Percentiles rank a stretch among this genome's conserved stretches.
Evolutionary conservation across 2,797 vertebrate species (phyloP).

Genomic region (Myotis planiceps): DNA sequence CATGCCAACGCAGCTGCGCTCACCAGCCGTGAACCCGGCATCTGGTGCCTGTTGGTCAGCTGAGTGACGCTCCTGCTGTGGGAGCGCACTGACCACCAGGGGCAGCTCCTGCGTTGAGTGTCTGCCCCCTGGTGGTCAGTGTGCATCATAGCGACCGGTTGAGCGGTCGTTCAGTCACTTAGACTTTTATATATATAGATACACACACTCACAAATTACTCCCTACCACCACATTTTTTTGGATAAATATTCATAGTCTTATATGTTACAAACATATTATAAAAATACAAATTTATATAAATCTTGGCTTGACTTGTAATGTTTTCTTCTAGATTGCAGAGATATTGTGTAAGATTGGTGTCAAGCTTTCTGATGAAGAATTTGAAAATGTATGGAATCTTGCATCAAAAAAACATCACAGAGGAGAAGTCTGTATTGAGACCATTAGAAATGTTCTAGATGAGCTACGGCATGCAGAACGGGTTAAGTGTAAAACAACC

Average conservation of each 20-base stretch:
- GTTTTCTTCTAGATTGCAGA: conserved; percentile 87
- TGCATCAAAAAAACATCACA: conserved; percentile 87
- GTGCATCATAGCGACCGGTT: too few species aligned
- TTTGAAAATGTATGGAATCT: conserved; percentile 93
- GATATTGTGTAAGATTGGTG: conserved; percentile 90
- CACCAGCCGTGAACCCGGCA: too few species aligned
- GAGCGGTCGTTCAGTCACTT: too few species aligned
- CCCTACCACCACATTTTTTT: not conserved
- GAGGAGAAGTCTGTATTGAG: conserved; percentile 91
- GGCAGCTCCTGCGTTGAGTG: too few species aligned
- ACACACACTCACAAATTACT: not conserved
- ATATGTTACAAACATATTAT: not conserved
- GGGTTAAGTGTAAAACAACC: conserved; percentile 46
- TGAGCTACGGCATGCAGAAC: conserved; percentile 87
- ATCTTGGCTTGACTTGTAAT: conserved; percentile 20
- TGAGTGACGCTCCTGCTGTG: too few species aligned
- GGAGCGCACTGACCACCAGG: too few species aligned
- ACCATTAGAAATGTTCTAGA: conserved; percentile 88
- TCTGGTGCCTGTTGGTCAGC: too few species aligned
- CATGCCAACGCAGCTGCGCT: too few species aligned
- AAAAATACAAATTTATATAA: conserved; percentile 22
- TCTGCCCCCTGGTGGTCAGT: too few species aligned
- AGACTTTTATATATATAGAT: too few species aligned
- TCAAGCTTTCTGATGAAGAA: conserved; percentile 86
- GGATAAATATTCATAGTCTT: not conserved